These are phyloP conservation scores for Helicolenus hilgendorfi DNA, from an alignment of 2,797 vertebrate genomes.

Conservation along the genomic window DNA sequence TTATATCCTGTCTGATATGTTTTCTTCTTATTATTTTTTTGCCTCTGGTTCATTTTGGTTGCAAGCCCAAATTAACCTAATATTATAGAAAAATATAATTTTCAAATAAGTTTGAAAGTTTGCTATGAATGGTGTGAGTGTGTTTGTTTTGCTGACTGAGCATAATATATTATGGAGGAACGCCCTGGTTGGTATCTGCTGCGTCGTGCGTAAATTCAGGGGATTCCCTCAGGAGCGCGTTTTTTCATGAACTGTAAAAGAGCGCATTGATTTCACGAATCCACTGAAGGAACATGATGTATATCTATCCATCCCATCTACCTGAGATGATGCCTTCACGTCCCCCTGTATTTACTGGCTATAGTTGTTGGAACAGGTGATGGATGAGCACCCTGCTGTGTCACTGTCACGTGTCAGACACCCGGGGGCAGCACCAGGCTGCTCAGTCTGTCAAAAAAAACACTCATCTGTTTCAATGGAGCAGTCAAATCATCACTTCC, in stretches of 20 bases:
- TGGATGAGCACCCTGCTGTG: constrained; percentile 22
- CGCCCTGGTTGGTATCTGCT: constrained; percentile 12
- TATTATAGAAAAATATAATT: not conserved
- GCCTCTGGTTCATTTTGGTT: not conserved
- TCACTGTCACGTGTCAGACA: constrained; percentile 72
- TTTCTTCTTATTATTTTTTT: not conserved
- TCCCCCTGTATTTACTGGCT: not conserved
- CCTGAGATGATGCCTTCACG: not conserved
- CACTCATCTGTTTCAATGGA: not conserved
- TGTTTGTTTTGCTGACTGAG: constrained; percentile 57
- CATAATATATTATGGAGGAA: constrained; percentile 27
- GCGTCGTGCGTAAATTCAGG: constrained; percentile 62
- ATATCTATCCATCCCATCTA: not conserved
- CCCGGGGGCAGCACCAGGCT: constrained; percentile 87
- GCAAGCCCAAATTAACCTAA: not conserved
- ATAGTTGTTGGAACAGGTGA: not conserved
- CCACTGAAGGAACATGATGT: not conserved
- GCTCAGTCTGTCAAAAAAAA: constrained; percentile 1
- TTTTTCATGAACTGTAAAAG: not conserved
- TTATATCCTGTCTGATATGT: not conserved
- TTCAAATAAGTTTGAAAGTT: not conserved
- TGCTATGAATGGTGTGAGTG: not conserved
- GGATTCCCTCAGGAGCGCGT: constrained; percentile 62
- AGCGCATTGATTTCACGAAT: not conserved
- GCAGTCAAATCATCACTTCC: not conserved